Percentiles rank a stretch among this genome's conserved stretches.
Conservation (phyloP, 1,140 invertebrate species). For the Plutomurus gul region DNA sequence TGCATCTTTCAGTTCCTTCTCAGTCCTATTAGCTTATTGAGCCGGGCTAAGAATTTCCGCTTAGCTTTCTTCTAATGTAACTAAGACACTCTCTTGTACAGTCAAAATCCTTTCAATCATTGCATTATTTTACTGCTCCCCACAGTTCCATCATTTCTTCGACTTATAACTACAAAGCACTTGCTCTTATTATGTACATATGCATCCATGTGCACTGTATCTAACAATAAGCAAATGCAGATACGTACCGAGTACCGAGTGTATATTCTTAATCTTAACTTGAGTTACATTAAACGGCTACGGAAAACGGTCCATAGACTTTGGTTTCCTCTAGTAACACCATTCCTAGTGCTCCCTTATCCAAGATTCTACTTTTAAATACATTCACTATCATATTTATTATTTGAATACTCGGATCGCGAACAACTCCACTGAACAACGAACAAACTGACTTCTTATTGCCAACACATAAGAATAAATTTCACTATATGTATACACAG, state of each 20-base stretch:
- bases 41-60: conserved; percentile 1
- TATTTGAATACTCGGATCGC: not conserved
- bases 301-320: no score
- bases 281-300: no score
- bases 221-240: not conserved
- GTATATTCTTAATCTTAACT: no score
- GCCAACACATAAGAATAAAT: not conserved
- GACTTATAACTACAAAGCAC: conserved; percentile 8
- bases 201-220: not conserved
- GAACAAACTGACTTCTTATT: not conserved
- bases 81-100: conserved; percentile 28
- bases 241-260: no score
- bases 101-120: conserved; percentile 29
- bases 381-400: conserved; percentile 28
- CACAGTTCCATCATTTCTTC: conserved; percentile 27
- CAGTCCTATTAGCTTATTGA: conserved; percentile 28
- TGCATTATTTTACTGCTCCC: conserved; percentile 28
- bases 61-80: conserved; percentile 27
- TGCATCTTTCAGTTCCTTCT: conserved; percentile 45
- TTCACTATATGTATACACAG: not conserved
- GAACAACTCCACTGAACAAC: not conserved
- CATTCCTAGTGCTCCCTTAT: no score
- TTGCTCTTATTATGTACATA: not conserved
- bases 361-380: no score
- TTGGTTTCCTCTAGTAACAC: no score